Evolutionary conservation across 2,888 invertebrate species (phyloP), one percentile per base, ranked within the genome.

Genomic region (Polyploca ridens): DNA sequence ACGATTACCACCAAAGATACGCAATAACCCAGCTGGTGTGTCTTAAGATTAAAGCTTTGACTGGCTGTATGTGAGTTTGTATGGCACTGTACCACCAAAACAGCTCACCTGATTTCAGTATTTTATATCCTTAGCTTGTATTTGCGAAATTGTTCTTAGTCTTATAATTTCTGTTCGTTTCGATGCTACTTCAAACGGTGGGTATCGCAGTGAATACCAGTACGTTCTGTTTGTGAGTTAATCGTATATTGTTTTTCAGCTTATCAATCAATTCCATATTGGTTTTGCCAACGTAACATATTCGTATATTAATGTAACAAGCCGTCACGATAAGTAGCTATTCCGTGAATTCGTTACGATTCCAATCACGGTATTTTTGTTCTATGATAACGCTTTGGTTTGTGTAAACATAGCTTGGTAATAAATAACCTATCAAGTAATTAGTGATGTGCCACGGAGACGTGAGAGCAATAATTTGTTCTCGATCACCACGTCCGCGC

Each of bases 381-480:
- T 54, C 49, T 54, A 54, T 19, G 49, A 49, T n/a, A 49, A n/a
- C n/a, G 16, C 11, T 46, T 46, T n/a, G 8, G 19, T 54, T 54
- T 46, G 16, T 54, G 49, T 54, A 19, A 54, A 54, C 19, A 66
- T 64, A 64, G 68, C 71, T 16, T 64, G 57, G n/a, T 63, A 60
- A 62, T 63, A 69, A 63, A 62, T 68, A 65, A 64, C 66, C 72
- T 73, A 76, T 76, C 72, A 76, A 72, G 66, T 67, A 62, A 77
- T 75, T 77, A 77, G 75, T 75, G 72, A 72, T 73, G 75, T 75
- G 73, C 19, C 60, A 64, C 64, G 64, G 72, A 74, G 76, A 73
- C 76, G 78, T 68, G 66, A 74, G 72, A 72, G 76, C 74, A 73
- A 82, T 89, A 91, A 91, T 91, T 90, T 80, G 88, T 84, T 83